A percentile compares a stretch with the other conserved stretches of the same genome.
These are phyloP conservation scores for Maniola jurtina DNA, from an alignment of 1,140 invertebrate species.

Conservation along the genomic window DNA sequence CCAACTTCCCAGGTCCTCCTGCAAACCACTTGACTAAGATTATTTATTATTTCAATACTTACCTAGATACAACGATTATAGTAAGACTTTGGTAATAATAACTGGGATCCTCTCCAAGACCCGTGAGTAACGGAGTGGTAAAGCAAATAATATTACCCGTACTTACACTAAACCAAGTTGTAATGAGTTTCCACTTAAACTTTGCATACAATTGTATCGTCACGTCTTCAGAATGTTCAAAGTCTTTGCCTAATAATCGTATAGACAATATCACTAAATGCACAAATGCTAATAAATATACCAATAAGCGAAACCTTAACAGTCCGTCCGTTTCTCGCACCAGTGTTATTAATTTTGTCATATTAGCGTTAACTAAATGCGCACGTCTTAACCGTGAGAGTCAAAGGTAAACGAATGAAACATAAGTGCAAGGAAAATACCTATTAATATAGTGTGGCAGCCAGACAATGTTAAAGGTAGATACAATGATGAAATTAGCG, in stretches of 20 bases:
- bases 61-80: too few species aligned
- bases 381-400: conserved; percentile 16
- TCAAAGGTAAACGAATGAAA: conserved; percentile 15
- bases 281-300: conserved; percentile 17
- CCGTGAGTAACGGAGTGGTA: too few species aligned
- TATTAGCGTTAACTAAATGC: conserved; percentile 4
- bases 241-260: conserved; percentile 30
- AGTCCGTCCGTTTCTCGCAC: not conserved
- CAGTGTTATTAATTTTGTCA: not conserved
- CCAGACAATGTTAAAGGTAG: too few species aligned
- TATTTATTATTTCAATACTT: too few species aligned
- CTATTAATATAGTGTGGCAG: too few species aligned
- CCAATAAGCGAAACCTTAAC: conserved; percentile 28
- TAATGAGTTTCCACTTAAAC: conserved; percentile 42
- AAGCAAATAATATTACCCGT: not conserved
- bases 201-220: conserved; percentile 28
- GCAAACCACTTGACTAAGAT: too few species aligned
- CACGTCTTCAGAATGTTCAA: conserved; percentile 30
- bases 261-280: conserved; percentile 27
- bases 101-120: too few species aligned
- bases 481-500: too few species aligned
- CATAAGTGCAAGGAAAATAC: not conserved
- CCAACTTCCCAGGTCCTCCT: too few species aligned
- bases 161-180: conserved; percentile 49
- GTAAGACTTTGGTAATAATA: too few species aligned